These are phyloP conservation scores for Ifrita kowaldi DNA, from an alignment of 2,113 vertebrate genomes.

Conservation along the genomic window DNA sequence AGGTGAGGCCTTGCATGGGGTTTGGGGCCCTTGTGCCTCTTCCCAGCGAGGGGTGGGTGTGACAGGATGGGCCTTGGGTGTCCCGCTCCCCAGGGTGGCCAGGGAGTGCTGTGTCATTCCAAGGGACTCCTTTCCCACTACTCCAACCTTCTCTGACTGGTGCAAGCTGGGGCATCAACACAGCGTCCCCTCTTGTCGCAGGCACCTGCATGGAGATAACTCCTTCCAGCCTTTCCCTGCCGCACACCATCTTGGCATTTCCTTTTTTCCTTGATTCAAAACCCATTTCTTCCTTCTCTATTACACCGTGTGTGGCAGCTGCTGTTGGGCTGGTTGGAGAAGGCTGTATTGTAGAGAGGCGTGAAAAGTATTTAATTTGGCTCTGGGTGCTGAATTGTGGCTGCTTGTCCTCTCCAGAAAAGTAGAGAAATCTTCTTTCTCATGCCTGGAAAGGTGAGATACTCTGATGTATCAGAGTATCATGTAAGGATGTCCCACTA, in stretches of 20 bases:
- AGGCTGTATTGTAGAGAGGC: background rate
- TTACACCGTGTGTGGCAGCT: background rate
- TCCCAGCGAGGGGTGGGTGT: background rate
- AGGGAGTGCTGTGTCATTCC: background rate
- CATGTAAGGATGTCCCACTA: rapidly evolving
- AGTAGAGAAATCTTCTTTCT: background rate
- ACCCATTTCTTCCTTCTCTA: no score
- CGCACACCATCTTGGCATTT: background rate
- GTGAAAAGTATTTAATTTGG: background rate
- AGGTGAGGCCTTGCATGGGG: conserved; percentile 66
- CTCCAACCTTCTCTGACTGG: rapidly evolving
- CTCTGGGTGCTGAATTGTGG: background rate
- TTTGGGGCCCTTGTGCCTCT: background rate
- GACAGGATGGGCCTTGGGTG: background rate
- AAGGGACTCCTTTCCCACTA: rapidly evolving
- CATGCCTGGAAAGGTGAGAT: no score
- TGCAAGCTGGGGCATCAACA: rapidly evolving
- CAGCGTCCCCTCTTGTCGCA: background rate
- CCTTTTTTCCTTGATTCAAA: background rate
- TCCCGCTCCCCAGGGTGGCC: background rate
- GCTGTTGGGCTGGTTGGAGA: background rate
- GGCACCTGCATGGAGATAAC: rapidly evolving
- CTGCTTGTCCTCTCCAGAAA: background rate
- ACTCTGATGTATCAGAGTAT: background rate
- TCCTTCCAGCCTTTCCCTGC: background rate